Evolutionary conservation across 2,888 invertebrate genomes (phyloP).

Genomic region (Artemia sinica): DNA sequence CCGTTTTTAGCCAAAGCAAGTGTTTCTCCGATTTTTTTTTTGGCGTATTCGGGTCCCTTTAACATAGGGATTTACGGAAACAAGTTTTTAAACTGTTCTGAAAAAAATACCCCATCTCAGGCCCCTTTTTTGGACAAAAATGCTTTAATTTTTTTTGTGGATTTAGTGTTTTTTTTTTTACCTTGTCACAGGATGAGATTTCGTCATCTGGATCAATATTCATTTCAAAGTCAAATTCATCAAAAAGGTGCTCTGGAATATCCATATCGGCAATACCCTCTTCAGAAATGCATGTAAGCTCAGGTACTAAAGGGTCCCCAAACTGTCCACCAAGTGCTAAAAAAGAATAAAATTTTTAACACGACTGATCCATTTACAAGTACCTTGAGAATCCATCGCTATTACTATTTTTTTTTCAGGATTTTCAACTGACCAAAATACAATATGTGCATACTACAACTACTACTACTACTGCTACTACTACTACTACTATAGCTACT

Average conservation of each 20-base stretch:
- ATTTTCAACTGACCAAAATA: no score
- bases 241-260: slow-evolving; percentile 56
- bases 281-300: slow-evolving; percentile 66
- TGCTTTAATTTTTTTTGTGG: slow-evolving; percentile 24
- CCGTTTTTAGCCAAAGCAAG: no score
- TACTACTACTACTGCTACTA: no score
- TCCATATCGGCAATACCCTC: slow-evolving; percentile 68
- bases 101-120: no score
- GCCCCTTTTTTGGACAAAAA: slow-evolving; percentile 24
- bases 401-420: no score
- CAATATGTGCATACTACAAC: no score
- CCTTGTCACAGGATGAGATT: slow-evolving; percentile 68
- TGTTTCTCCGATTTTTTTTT: no score
- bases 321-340: slow-evolving; percentile 20
- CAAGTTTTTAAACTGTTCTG: no score
- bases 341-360: neutral
- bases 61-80: no score
- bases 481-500: no score
- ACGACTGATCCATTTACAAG: neutral
- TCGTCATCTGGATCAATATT: slow-evolving; percentile 42
- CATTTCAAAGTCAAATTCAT: slow-evolving; percentile 45
- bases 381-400: no score
- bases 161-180: slow-evolving; percentile 25
- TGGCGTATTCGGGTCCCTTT: no score
- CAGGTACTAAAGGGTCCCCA: slow-evolving; percentile 33